Evolutionary conservation across 35 echinoderm and acorn worm species (phyloP).

Genomic region (Amphiura filiformis): DNA sequence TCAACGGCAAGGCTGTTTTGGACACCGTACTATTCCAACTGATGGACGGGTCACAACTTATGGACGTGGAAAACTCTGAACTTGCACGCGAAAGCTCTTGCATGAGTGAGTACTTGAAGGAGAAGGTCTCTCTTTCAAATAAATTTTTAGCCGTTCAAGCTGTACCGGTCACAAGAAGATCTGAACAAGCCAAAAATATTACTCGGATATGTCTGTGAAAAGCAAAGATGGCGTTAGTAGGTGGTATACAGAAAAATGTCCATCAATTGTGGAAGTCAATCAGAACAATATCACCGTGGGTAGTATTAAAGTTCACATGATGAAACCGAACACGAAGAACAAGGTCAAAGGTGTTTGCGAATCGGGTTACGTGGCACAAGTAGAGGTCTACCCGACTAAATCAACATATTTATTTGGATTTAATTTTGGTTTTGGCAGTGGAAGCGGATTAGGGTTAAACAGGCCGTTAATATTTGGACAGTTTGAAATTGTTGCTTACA

Average conservation of each 20-base stretch:
- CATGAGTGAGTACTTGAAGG: neutral
- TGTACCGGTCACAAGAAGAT: neutral
- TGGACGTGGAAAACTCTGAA: neutral
- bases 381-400: neutral
- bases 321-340: neutral
- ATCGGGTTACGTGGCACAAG: neutral
- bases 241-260: slow-evolving; percentile 1
- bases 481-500: neutral
- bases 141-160: neutral
- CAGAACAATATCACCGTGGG: neutral
- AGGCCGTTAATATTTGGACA: neutral
- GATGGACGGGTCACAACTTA: neutral
- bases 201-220: neutral
- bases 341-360: neutral
- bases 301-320: neutral
- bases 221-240: neutral
- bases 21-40: neutral
- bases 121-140: neutral
- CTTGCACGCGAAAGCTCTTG: neutral
- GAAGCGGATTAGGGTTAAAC: neutral
- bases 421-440: neutral
- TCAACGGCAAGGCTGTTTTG: neutral
- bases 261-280: neutral
- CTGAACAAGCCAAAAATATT: neutral
- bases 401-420: neutral